A percentile compares a stretch with the other conserved stretches of the same genome.
Evolutionary conservation across 2,797 vertebrate species (phyloP).

Genomic region (Lemur catta): DNA sequence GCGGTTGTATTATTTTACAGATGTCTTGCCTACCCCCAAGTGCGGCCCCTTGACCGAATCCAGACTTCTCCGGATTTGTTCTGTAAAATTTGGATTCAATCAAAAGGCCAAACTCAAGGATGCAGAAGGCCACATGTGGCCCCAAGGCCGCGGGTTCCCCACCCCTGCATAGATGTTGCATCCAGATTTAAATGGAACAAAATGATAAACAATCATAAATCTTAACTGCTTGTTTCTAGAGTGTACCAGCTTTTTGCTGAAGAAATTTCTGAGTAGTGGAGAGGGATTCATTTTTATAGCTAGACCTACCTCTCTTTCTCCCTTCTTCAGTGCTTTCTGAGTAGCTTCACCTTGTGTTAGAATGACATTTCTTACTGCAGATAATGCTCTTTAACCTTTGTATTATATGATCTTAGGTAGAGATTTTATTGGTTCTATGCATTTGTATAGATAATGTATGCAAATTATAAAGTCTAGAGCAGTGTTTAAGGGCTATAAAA

Average conservation of each 20-base stretch:
- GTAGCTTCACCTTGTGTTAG: neutral
- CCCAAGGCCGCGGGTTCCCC: neutral
- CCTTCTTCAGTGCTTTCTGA: neutral
- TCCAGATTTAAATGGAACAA: neutral
- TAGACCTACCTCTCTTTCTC: neutral
- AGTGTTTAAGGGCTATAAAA: neutral
- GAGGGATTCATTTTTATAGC: neutral
- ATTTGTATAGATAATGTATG: neutral
- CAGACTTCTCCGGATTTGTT: neutral
- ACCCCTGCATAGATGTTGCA: neutral
- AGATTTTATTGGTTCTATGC: constrained; percentile 20
- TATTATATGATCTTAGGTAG: neutral
- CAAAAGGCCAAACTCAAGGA: neutral
- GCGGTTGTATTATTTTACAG: constrained; percentile 67
- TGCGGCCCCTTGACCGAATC: neutral
- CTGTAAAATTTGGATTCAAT: neutral
- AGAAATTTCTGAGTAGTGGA: neutral
- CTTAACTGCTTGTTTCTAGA: neutral
- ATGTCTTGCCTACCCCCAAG: constrained; percentile 35
- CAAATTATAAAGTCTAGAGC: neutral
- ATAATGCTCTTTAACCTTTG: neutral
- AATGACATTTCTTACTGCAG: neutral
- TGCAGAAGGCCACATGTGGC: neutral
- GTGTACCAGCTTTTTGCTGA: neutral
- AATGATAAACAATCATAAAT: neutral